These are phyloP conservation scores for Conchocele bisecta DNA, from an alignment of 2,888 invertebrate species.

Conservation along the genomic window DNA sequence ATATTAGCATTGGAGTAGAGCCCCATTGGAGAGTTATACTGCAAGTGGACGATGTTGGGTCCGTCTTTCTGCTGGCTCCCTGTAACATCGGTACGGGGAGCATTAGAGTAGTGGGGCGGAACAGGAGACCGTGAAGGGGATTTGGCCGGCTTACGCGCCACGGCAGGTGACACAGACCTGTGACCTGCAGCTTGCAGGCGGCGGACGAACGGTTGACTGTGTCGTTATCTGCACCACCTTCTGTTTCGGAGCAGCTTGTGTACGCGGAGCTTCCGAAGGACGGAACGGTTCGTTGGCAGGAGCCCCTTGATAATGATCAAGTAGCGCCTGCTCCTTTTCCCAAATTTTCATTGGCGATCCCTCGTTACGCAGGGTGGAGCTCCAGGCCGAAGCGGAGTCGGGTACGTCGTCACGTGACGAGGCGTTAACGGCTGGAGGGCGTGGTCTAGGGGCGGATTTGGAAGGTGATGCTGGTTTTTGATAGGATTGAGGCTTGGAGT, in stretches of 20 bases:
- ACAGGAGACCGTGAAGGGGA: slow-evolving; percentile 39
- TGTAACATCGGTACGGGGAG: slow-evolving; percentile 52
- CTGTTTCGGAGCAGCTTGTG: slow-evolving; percentile 50
- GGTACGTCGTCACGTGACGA: slow-evolving; percentile 31
- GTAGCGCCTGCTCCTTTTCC: slow-evolving; percentile 59
- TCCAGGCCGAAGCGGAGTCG: slow-evolving; percentile 64
- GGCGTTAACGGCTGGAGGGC: slow-evolving; percentile 54
- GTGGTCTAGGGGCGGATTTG: slow-evolving; percentile 23
- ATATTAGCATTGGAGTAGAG: slow-evolving; percentile 81
- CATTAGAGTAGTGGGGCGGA: slow-evolving; percentile 54
- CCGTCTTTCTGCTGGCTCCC: slow-evolving; percentile 42
- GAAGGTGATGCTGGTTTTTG: slow-evolving; percentile 40
- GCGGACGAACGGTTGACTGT: slow-evolving; percentile 38
- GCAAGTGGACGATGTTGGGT: slow-evolving; percentile 78
- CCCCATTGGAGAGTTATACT: slow-evolving; percentile 82
- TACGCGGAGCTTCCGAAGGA: slow-evolving; percentile 40
- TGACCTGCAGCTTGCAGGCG: slow-evolving; percentile 27
- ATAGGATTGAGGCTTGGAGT: slow-evolving; percentile 52
- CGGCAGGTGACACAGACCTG: slow-evolving; percentile 57
- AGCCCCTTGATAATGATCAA: slow-evolving; percentile 47
- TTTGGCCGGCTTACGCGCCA: slow-evolving; percentile 54
- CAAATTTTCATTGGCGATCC: slow-evolving; percentile 59
- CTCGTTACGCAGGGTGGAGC: slow-evolving; percentile 61
- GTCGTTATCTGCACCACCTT: slow-evolving; percentile 42
- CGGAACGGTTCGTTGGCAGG: slow-evolving; percentile 47